Conservation (phyloP, 2,797 vertebrate species). For the Scolopax bukidnonensis region DNA sequence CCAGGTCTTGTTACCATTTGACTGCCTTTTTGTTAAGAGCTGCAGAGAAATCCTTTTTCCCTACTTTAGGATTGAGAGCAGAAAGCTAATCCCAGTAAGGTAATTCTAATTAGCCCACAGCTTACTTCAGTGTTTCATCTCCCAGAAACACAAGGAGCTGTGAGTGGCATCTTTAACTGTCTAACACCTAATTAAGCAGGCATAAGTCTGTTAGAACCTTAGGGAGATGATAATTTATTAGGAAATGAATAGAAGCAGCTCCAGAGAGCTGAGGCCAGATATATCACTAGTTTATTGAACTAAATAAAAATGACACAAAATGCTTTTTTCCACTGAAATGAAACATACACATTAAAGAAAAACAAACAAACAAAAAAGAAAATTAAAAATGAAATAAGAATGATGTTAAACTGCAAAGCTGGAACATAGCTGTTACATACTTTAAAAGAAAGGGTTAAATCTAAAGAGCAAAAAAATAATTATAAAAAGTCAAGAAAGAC, state of each 20-base stretch:
- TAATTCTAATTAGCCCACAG: background rate
- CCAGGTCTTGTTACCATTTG: background rate
- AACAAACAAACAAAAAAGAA: background rate
- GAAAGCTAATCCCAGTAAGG: background rate
- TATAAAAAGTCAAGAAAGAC: accelerated
- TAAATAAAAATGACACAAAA: background rate
- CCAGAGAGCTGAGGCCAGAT: background rate
- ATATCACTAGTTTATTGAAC: background rate
- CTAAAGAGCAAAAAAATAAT: background rate
- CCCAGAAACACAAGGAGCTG: background rate
- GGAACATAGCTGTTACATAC: background rate
- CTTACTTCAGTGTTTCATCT: background rate
- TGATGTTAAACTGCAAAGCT: background rate
- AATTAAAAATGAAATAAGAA: background rate
- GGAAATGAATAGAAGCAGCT: background rate
- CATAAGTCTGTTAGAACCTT: background rate
- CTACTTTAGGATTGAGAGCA: background rate
- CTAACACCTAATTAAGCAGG: background rate
- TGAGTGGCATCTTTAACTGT: background rate
- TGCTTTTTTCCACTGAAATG: background rate
- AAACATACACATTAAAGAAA: background rate
- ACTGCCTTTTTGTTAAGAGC: background rate
- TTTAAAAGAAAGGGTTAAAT: background rate
- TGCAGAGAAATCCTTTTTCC: background rate
- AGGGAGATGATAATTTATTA: background rate